phyloP scores from a whole-genome alignment of 2,888 invertebrate species.

The Crocallis elinguaria region DNA sequence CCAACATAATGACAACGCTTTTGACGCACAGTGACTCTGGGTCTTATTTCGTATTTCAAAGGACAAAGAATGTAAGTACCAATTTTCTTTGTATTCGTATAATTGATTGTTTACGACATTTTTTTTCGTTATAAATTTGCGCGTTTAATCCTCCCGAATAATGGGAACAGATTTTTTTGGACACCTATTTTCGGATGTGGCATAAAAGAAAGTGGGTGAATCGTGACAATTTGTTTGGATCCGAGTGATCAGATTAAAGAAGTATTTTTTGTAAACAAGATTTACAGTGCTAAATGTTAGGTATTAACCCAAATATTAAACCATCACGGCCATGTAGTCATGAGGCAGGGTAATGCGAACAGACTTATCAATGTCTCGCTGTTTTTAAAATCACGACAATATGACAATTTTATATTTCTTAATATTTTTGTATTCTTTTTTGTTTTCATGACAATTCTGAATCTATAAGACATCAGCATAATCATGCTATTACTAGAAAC shows the following conservation, averaged over 20 bases:
- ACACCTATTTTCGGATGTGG: slow-evolving; percentile 9
- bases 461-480: too few species aligned
- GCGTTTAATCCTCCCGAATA: not conserved
- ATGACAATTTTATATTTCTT: too few species aligned
- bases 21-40: slow-evolving; percentile 3
- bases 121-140: slow-evolving; percentile 1
- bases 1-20: slow-evolving; percentile 6
- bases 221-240: slow-evolving; percentile 11
- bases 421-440: too few species aligned
- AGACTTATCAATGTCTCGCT: slow-evolving; percentile 21
- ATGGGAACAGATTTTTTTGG: slow-evolving; percentile 1
- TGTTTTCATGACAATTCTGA: too few species aligned
- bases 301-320: slow-evolving; percentile 25
- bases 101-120: not conserved
- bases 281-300: slow-evolving; percentile 15
- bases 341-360: slow-evolving; percentile 4
- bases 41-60: not conserved
- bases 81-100: not conserved
- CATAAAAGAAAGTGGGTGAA: slow-evolving; percentile 19
- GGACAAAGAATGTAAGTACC: slow-evolving; percentile 3
- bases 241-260: slow-evolving; percentile 7
- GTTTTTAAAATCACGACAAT: not conserved
- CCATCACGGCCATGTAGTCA: slow-evolving; percentile 6
- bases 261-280: slow-evolving; percentile 19
- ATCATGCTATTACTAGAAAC: too few species aligned